These are phyloP conservation scores for Zosterops hypoxanthus DNA, from an alignment of 2,113 vertebrate species.

Conservation along the genomic window DNA sequence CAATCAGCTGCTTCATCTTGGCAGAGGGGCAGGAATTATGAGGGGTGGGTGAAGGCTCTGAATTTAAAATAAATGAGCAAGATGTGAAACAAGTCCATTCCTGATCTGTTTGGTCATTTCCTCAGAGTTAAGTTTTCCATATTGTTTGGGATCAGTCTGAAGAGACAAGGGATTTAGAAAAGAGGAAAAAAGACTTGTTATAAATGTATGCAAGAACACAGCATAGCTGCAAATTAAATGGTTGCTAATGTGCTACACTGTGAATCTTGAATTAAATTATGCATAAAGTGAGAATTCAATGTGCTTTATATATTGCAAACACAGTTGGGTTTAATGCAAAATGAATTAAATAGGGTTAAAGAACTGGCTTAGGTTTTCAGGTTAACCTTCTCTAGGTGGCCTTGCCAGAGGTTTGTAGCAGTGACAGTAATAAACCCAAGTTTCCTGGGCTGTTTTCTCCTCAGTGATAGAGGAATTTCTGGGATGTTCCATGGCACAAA, in stretches of 20 bases:
- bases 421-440: background rate
- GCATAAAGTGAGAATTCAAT: background rate
- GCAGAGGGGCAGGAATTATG: background rate
- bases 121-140: background rate
- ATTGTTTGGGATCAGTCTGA: background rate
- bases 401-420: background rate
- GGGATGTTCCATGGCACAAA: background rate
- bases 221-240: background rate
- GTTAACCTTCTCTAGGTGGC: background rate
- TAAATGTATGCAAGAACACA: background rate
- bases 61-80: background rate
- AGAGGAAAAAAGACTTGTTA: background rate
- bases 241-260: background rate
- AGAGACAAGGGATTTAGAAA: background rate
- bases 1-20: background rate
- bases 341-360: background rate
- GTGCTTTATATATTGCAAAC: background rate
- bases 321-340: background rate
- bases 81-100: background rate
- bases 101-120: background rate
- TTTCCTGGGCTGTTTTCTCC: background rate
- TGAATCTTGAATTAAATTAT: background rate
- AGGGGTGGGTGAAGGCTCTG: background rate
- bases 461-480: background rate
- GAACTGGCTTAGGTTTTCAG: background rate